Evolutionary conservation across 2,113 vertebrate genomes (phyloP), one percentile per base, ranked within the genome.

Genomic region (Brachyistius frenatus): DNA sequence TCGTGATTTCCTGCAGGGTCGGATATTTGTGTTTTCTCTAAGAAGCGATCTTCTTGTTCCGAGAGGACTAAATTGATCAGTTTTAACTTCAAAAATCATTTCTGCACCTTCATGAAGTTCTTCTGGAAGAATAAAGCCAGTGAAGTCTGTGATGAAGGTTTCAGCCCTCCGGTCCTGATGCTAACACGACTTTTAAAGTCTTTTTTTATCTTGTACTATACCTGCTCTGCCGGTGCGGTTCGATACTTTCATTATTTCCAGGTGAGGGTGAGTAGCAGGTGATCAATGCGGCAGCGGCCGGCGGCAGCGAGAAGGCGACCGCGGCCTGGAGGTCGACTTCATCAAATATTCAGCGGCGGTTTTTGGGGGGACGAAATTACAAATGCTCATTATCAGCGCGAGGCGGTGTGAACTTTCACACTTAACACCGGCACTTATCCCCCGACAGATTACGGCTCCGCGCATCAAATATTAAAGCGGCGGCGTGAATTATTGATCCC

Each of bases 401-500:
- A 64, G 72, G 60, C 73, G 15, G 15, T 35, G 30, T 15, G 49
- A 36, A 32, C 57, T 78, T 64, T 83, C 55, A 62, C 70, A 54
- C n/a, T 55, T 68, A 53, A 81, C 14, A 31, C 56, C 58, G 64
- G 49, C 75, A 78, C 75, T 79, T 80, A 73, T 84, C 66, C 82
- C 77, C 53, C 3, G 23, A 75, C 79, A 85, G 86, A 86, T 89
- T 75, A 83, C 54, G 49, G 79, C 86, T 35, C 50, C 69, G 53
- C 75, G 80, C 81, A 90, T 91, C 52, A 91, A 92, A 88, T 91
- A 88, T 89, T 90, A 80, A 91, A 85, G 78, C 37, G 0, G 37
- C 3, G 0, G 37, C 41, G 76, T 93, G 83, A 93, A 93, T 92
- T 89, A 90, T 91, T 92, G 87, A 93, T 88, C 67, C 60, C 64